Percentiles rank a stretch among this genome's conserved stretches.
Evolutionary conservation across 2,113 vertebrate species (phyloP).

Genomic region (Coreoperca whiteheadi): DNA sequence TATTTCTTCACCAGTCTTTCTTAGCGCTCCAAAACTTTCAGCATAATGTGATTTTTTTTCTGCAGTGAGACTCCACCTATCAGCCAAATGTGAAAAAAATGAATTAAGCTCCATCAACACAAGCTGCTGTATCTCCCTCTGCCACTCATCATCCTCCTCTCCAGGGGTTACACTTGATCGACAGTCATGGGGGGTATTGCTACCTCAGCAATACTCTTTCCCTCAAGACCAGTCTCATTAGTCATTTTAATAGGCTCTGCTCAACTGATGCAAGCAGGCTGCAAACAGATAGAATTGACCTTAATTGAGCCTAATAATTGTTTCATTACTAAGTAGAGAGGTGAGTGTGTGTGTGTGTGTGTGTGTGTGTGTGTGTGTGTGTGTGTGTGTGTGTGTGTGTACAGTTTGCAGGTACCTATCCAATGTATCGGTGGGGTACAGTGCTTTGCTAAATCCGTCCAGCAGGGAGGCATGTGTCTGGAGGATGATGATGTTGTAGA

Average conservation of each 20-base stretch:
- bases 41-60: conserved; percentile 40
- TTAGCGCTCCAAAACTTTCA: conserved; percentile 42
- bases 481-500: conserved; percentile 94
- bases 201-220: conserved; percentile 39
- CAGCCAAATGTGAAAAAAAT: conserved; percentile 66
- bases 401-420: conserved; percentile 84
- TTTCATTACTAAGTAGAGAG: neutral
- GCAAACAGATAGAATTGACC: conserved; percentile 13
- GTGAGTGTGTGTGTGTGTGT: neutral
- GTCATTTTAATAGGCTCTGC: conserved; percentile 39
- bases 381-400: conserved; percentile 7
- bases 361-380: neutral
- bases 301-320: conserved; percentile 3
- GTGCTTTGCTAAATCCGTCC: conserved; percentile 91
- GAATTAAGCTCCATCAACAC: conserved; percentile 57
- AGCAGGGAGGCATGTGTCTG: conserved; percentile 92
- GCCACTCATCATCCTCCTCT: conserved; percentile 64
- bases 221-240: conserved; percentile 45
- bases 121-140: conserved; percentile 53
- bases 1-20: conserved; percentile 2
- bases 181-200: conserved; percentile 38
- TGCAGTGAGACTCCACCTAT: conserved; percentile 54
- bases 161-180: conserved; percentile 40
- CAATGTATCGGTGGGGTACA: conserved; percentile 84
- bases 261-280: neutral